These are phyloP conservation scores for Leistus spinibarbis DNA, from an alignment of 2,888 invertebrate genomes.

Conservation along the genomic window DNA sequence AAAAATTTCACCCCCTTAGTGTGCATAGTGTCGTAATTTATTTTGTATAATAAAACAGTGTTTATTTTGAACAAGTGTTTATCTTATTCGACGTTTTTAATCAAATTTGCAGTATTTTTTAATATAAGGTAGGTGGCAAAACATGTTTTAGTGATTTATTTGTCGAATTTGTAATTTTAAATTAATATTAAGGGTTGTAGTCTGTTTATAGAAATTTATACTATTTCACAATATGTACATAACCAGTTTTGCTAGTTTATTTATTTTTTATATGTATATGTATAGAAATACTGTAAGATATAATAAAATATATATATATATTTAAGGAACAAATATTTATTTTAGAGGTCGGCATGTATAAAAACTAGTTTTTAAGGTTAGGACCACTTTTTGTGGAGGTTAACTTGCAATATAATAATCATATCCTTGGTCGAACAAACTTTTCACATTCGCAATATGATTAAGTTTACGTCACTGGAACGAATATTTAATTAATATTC, in stretches of 20 bases:
- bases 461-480: neutral
- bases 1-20: constrained; percentile 13
- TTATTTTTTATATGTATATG: neutral
- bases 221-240: neutral
- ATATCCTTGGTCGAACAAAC: too few relatives aligned
- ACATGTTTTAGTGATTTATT: too few relatives aligned
- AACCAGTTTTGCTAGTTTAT: neutral
- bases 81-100: neutral
- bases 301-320: too few relatives aligned
- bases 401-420: too few relatives aligned
- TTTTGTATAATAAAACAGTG: neutral
- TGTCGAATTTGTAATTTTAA: too few relatives aligned
- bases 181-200: too few relatives aligned
- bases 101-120: constrained; percentile 5
- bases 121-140: neutral
- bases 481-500: neutral
- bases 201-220: neutral
- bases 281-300: neutral
- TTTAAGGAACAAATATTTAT: too few relatives aligned
- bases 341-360: too few relatives aligned
- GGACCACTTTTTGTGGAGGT: too few relatives aligned
- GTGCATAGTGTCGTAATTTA: constrained; percentile 18
- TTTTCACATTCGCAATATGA: neutral
- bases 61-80: neutral
- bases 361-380: too few relatives aligned